Evolutionary conservation across 2,888 invertebrate species (phyloP).

Genomic region (Drepanosiphum platanoidis): DNA sequence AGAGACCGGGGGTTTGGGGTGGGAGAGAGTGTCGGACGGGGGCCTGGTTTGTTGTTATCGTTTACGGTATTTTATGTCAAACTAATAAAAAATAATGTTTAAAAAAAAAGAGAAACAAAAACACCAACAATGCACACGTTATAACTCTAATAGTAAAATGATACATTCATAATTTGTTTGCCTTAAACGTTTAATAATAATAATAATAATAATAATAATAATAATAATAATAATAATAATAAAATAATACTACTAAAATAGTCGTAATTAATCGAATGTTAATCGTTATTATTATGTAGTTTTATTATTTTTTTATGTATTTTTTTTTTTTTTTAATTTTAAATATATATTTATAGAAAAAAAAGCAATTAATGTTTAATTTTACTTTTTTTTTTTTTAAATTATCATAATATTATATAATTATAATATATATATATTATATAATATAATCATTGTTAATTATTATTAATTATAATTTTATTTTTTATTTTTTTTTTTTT

Average conservation of each 20-base stretch:
- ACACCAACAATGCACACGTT: slow-evolving; percentile 64
- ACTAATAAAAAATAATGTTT: slow-evolving; percentile 42
- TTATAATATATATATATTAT: slow-evolving; percentile 32
- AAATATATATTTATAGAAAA: slow-evolving; percentile 54
- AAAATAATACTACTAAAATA: slow-evolving; percentile 61
- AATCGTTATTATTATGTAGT: slow-evolving; percentile 29
- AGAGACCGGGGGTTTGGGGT: background rate
- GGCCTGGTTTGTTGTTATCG: too few species aligned
- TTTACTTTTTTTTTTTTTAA: slow-evolving; percentile 59
- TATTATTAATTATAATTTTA: slow-evolving; percentile 51
- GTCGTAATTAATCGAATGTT: slow-evolving; percentile 54
- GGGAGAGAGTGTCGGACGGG: background rate
- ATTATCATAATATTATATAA: slow-evolving; percentile 59
- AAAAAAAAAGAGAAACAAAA: slow-evolving; percentile 59
- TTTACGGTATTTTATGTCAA: slow-evolving; percentile 45
- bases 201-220: slow-evolving; percentile 49
- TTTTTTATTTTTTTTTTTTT: too few species aligned
- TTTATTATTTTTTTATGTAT: slow-evolving; percentile 10
- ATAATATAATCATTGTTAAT: slow-evolving; percentile 58
- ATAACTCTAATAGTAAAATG: slow-evolving; percentile 64
- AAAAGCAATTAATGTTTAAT: slow-evolving; percentile 60
- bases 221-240: slow-evolving; percentile 50
- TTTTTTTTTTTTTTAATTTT: slow-evolving; percentile 35
- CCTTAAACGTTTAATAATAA: slow-evolving; percentile 61
- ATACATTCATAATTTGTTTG: slow-evolving; percentile 62